Evolutionary conservation across 2,113 vertebrate species (phyloP).

Genomic region (Petromus typicus): DNA sequence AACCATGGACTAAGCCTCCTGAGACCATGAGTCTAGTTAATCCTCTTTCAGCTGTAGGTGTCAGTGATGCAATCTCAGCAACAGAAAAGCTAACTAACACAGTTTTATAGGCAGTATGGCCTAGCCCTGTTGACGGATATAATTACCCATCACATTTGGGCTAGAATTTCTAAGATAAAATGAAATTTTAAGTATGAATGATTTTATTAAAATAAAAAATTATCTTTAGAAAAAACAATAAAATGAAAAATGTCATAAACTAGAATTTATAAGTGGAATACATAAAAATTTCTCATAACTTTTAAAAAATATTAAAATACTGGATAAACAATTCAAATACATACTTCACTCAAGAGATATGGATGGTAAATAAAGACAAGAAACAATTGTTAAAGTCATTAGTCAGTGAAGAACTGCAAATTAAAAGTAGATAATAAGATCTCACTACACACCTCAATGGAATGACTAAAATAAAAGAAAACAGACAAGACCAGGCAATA

Average conservation of each 20-base stretch:
- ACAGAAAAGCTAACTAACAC: background rate
- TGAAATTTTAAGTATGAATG: background rate
- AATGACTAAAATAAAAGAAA: background rate
- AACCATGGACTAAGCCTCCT: background rate
- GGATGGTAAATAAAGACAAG: background rate
- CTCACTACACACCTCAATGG: background rate
- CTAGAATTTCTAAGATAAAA: background rate
- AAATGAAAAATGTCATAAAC: background rate
- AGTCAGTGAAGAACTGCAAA: background rate
- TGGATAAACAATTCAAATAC: background rate
- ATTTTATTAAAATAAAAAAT: slow-evolving; percentile 18
- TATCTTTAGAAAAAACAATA: slow-evolving; percentile 16
- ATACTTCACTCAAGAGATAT: background rate
- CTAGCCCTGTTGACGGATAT: background rate
- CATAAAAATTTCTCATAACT: slow-evolving; percentile 16
- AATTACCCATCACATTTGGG: background rate
- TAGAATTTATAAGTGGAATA: background rate
- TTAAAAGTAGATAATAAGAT: background rate
- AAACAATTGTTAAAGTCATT: background rate
- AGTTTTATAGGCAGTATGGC: background rate
- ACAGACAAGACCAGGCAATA: background rate
- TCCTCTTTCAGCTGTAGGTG: background rate
- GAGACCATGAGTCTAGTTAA: background rate
- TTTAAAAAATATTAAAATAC: slow-evolving; percentile 1
- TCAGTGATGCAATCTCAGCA: background rate